Conservation (phyloP, 2,797 vertebrate species). For the Forpus xanthops region DNA sequence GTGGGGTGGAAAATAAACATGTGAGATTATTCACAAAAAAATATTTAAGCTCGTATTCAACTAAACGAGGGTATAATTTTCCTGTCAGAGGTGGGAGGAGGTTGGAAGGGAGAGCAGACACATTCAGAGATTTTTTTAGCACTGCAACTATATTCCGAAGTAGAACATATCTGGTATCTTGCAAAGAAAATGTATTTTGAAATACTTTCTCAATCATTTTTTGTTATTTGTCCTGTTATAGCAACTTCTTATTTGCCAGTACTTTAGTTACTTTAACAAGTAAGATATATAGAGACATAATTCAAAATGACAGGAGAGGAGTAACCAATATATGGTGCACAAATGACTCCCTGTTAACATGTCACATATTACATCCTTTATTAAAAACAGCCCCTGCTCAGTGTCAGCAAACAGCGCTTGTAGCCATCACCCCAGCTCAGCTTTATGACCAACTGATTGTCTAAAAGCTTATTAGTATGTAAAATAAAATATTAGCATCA, state of each 20-base stretch:
- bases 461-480: not conserved
- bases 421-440: not conserved
- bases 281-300: constrained; percentile 39
- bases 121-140: not conserved
- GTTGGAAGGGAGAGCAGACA: not conserved
- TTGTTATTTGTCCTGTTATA: not conserved
- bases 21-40: not conserved
- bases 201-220: not conserved
- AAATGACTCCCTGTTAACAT: constrained; percentile 69
- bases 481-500: not conserved
- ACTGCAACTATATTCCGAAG: not conserved
- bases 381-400: constrained; percentile 49
- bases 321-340: constrained; percentile 38
- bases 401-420: not conserved
- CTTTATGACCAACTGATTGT: not conserved
- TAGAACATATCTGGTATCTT: not conserved
- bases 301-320: constrained; percentile 55
- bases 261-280: not conserved
- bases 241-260: constrained; percentile 1
- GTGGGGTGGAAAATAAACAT: not conserved
- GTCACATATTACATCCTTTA: constrained; percentile 62
- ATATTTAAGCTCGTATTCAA: not conserved
- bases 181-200: not conserved
- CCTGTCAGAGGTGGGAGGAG: not conserved
- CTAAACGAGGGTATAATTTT: not conserved